phyloP scores from a whole-genome alignment of 2,888 invertebrate species.

The Nematopogon swammerdamellus region DNA sequence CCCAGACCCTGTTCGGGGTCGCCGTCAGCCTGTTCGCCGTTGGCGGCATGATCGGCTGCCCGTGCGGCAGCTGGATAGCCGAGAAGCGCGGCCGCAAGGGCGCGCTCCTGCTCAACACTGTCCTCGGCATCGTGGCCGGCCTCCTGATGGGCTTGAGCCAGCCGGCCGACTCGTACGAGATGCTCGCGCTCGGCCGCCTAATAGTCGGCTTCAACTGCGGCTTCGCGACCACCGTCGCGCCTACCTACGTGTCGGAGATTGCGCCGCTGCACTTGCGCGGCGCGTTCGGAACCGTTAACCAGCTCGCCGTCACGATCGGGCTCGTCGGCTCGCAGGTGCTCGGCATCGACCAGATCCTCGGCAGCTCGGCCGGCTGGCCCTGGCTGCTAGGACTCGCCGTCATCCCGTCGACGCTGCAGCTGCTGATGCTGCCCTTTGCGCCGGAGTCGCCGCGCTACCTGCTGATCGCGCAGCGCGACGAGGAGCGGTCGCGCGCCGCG shows the following conservation, averaged over 20 bases:
- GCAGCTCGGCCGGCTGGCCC: constrained; percentile 44
- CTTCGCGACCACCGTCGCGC: constrained; percentile 48
- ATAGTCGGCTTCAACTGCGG: constrained; percentile 75
- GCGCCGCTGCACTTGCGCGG: constrained; percentile 41
- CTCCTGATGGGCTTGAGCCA: constrained; percentile 66
- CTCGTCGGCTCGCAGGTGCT: constrained; percentile 40
- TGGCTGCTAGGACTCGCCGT: constrained; percentile 43
- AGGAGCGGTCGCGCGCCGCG: constrained; percentile 32
- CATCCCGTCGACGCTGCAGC: constrained; percentile 37
- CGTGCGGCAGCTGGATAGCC: constrained; percentile 69
- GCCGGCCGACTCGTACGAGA: constrained; percentile 60
- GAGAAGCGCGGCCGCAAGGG: constrained; percentile 68
- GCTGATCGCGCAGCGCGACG: constrained; percentile 34
- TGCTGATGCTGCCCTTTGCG: constrained; percentile 34
- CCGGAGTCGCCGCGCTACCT: constrained; percentile 48
- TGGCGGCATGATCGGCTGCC: constrained; percentile 76
- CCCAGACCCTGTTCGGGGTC: constrained; percentile 57
- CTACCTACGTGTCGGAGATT: constrained; percentile 49
- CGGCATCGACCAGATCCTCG: constrained; percentile 44
- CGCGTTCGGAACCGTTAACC: constrained; percentile 49
- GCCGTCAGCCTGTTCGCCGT: constrained; percentile 75
- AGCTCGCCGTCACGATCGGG: constrained; percentile 46
- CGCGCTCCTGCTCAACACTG: constrained; percentile 62
- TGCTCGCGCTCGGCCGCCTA: constrained; percentile 69
- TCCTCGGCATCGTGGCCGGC: constrained; percentile 62